phyloP scores from a whole-genome alignment of 2,888 invertebrate species.

The Gandaritis pyraliata region DNA sequence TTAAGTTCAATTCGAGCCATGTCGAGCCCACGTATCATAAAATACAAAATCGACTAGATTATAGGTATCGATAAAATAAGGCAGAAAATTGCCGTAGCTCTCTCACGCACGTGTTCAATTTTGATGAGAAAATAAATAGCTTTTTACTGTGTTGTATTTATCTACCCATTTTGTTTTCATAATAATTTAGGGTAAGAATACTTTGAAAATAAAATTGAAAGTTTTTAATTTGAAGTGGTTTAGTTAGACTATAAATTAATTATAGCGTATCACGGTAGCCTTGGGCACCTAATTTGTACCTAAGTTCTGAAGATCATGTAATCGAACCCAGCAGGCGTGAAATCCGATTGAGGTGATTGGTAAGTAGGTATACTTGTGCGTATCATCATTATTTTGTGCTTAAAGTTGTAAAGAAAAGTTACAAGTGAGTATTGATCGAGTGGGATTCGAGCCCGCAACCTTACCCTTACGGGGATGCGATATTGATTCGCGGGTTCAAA shows the following conservation, averaged over 20 bases:
- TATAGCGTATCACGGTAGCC: not conserved
- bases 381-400: too few species aligned
- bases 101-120: conserved; percentile 32
- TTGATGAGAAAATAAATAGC: conserved; percentile 34
- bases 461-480: too few species aligned
- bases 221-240: not conserved
- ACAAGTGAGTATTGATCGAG: too few species aligned
- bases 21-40: conserved; percentile 17
- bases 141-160: conserved; percentile 28
- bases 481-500: too few species aligned
- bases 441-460: too few species aligned
- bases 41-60: conserved; percentile 33
- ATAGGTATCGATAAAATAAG: conserved; percentile 29
- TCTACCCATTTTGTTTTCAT: conserved; percentile 26
- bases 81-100: conserved; percentile 30
- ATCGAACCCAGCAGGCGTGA: not conserved
- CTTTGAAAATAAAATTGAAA: not conserved
- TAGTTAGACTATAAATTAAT: not conserved
- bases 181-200: conserved; percentile 12
- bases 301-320: not conserved
- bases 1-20: conserved; percentile 7
- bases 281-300: not conserved
- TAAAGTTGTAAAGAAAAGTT: too few species aligned
- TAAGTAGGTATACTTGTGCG: too few species aligned
- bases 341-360: too few species aligned